These are phyloP conservation scores for Actias luna DNA, from an alignment of 2,888 invertebrate species.

Conservation along the genomic window DNA sequence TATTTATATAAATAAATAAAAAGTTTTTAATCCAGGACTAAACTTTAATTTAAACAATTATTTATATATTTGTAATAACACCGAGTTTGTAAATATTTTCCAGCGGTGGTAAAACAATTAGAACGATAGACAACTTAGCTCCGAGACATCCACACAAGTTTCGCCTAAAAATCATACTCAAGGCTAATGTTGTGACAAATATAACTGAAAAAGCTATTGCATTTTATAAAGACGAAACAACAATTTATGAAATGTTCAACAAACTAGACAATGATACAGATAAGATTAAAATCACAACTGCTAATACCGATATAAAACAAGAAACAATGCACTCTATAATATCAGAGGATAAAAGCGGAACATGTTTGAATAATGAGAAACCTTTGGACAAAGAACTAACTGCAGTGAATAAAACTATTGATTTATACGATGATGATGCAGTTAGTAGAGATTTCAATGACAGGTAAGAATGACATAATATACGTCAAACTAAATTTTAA, in stretches of 20 bases:
- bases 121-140: slow-evolving; percentile 65
- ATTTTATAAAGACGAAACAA: slow-evolving; percentile 44
- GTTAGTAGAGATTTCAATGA: not conserved
- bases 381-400: not conserved
- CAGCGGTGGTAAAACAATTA: slow-evolving; percentile 71
- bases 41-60: not conserved
- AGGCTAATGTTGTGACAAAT: slow-evolving; percentile 42
- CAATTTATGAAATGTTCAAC: slow-evolving; percentile 37
- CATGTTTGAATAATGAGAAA: not conserved
- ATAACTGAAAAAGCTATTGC: slow-evolving; percentile 45
- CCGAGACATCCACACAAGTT: slow-evolving; percentile 76
- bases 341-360: not conserved
- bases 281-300: not conserved
- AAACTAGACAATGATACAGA: slow-evolving; percentile 12
- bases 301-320: not conserved
- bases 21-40: not conserved
- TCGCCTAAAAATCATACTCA: slow-evolving; percentile 59
- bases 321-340: not conserved
- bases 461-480: not conserved
- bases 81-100: slow-evolving; percentile 24
- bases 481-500: not conserved
- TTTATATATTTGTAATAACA: not conserved
- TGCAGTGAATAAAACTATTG: not conserved
- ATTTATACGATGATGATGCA: not conserved
- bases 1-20: not conserved